Conservation (phyloP, 2,888 invertebrate species). For the Agrilus cyanescens region DNA sequence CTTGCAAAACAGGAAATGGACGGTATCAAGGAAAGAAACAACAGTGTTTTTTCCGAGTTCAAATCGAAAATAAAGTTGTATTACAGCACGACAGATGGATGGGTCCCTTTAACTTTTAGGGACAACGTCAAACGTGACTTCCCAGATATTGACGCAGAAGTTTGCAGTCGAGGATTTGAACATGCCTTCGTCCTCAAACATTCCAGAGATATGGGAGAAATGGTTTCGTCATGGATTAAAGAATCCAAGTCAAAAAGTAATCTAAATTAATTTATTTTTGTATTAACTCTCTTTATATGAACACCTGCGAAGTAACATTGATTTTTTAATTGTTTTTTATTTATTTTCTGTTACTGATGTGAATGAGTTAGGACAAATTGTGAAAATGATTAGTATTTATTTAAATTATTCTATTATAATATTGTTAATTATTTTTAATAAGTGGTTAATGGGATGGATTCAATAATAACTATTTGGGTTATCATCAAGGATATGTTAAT, state of each 20-base stretch:
- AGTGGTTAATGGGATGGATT: too few relatives aligned
- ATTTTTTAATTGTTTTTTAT: not conserved
- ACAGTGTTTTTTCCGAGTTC: slow-evolving; percentile 44
- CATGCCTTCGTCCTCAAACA: slow-evolving; percentile 74
- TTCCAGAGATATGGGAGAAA: slow-evolving; percentile 42
- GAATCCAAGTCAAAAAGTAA: slow-evolving; percentile 1
- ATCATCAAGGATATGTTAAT: too few relatives aligned
- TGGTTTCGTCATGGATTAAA: slow-evolving; percentile 27
- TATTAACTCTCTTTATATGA: too few relatives aligned
- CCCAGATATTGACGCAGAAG: slow-evolving; percentile 47
- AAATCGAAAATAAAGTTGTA: slow-evolving; percentile 60
- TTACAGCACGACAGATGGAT: slow-evolving; percentile 68
- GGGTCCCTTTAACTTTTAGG: slow-evolving; percentile 69
- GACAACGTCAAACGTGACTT: slow-evolving; percentile 48
- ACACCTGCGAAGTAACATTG: too few relatives aligned
- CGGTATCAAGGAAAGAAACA: slow-evolving; percentile 55
- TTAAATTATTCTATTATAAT: too few relatives aligned
- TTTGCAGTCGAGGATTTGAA: slow-evolving; percentile 47
- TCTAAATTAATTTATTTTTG: not conserved
- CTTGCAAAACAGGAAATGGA: slow-evolving; percentile 74
- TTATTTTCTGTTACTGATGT: not conserved
- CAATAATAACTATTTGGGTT: too few relatives aligned
- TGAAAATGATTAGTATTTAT: too few relatives aligned
- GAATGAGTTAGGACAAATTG: too few relatives aligned
- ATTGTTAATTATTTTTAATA: too few relatives aligned